phyloP scores from a whole-genome alignment of 1,140 invertebrate genomes.

The Drosophila tropicalis region DNA sequence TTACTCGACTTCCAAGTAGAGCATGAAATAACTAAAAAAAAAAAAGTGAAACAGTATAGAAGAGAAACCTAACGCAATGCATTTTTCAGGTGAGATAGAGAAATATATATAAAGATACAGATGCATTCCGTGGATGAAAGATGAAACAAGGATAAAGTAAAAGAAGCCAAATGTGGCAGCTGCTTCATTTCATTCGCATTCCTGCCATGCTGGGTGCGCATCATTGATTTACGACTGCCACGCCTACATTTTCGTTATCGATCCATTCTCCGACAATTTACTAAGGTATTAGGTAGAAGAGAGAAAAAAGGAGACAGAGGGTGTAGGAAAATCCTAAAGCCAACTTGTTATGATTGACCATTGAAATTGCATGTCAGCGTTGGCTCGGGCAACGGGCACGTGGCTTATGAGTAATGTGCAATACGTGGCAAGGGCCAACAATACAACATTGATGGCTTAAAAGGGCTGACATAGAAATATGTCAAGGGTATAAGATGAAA shows the following conservation, averaged over 20 bases:
- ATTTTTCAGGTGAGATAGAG: slow-evolving; percentile 19
- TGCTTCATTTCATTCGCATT: slow-evolving; percentile 68
- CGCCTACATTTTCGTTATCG: slow-evolving; percentile 30
- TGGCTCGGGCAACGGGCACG: slow-evolving; percentile 28
- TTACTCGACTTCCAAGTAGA: slow-evolving; percentile 57
- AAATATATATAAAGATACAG: neutral
- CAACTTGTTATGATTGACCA: slow-evolving; percentile 69
- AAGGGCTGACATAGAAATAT: slow-evolving; percentile 40
- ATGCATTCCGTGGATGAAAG: slow-evolving; percentile 49
- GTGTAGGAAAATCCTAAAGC: slow-evolving; percentile 22
- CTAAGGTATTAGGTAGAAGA: slow-evolving; percentile 42
- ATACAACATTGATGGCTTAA: slow-evolving; percentile 24
- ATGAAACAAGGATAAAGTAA: slow-evolving; percentile 34
- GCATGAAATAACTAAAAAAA: slow-evolving; percentile 59
- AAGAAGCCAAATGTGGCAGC: slow-evolving; percentile 57
- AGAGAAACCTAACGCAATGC: slow-evolving; percentile 40
- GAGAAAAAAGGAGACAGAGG: slow-evolving; percentile 38
- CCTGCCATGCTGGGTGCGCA: slow-evolving; percentile 36
- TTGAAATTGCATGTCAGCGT: slow-evolving; percentile 74
- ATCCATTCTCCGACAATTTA: slow-evolving; percentile 59
- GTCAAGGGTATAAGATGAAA: slow-evolving; percentile 1
- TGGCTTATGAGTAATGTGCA: slow-evolving; percentile 71
- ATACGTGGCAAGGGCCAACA: slow-evolving; percentile 44
- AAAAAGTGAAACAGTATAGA: slow-evolving; percentile 38
- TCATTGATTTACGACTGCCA: slow-evolving; percentile 62